Evolutionary conservation across 2,113 vertebrate species (phyloP).

Genomic region (Limnothrissa miodon): DNA sequence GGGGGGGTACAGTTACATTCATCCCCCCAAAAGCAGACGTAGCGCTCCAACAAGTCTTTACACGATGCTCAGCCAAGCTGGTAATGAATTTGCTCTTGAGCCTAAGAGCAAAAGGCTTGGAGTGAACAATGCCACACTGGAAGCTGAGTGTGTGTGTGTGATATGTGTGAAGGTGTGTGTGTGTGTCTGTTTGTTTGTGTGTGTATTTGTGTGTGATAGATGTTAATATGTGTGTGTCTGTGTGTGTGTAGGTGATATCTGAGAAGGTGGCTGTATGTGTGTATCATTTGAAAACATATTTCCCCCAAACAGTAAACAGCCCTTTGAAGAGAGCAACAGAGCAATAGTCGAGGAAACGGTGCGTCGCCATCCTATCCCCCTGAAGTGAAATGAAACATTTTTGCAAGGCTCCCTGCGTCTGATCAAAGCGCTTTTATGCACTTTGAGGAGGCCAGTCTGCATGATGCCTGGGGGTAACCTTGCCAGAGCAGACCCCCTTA

Average conservation of each 20-base stretch:
- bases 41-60: background rate
- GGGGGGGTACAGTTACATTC: background rate
- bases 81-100: conserved; percentile 15
- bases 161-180: background rate
- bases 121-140: background rate
- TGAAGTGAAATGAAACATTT: background rate
- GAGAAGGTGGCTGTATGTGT: background rate
- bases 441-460: no score
- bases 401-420: background rate
- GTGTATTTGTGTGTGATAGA: background rate
- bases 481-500: no score
- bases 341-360: background rate
- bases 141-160: conserved; percentile 3
- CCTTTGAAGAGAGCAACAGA: background rate
- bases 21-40: conserved; percentile 7
- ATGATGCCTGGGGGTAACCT: no score
- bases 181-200: background rate
- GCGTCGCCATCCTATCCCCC: conserved; percentile 22
- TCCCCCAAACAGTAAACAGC: conserved; percentile 1
- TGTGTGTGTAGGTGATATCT: background rate
- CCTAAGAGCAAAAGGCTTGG: background rate
- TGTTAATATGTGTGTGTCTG: background rate
- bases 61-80: conserved; percentile 9
- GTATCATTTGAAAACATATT: background rate
- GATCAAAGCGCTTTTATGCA: no score